These are phyloP conservation scores for Plumapathes pennacea DNA, from an alignment of 92 coral and sea anemone genomes.

Conservation along the genomic window DNA sequence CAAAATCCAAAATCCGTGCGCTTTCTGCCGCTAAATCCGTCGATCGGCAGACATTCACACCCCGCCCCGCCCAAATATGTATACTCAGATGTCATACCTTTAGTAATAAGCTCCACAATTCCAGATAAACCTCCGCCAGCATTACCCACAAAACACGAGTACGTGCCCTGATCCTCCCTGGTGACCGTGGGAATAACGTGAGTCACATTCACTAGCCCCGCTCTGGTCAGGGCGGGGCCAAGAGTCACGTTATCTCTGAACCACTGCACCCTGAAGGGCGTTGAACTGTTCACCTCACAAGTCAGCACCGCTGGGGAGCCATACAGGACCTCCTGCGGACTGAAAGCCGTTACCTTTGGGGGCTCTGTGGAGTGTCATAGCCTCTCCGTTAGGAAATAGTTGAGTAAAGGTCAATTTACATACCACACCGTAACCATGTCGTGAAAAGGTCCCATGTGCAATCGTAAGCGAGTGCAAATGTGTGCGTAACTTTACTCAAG, in stretches of 20 bases:
- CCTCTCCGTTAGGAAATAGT: no score
- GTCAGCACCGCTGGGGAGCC: conserved; percentile 44
- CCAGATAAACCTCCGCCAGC: conserved; percentile 68
- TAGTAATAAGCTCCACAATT: conserved; percentile 38
- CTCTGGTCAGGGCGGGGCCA: conserved; percentile 64
- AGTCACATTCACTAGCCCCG: conserved; percentile 61
- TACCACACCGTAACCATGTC: no score
- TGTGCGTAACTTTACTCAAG: not conserved
- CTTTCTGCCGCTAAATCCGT: no score
- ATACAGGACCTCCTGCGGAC: conserved; percentile 41
- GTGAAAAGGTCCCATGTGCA: no score
- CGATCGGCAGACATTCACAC: no score
- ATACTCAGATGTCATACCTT: conserved; percentile 52
- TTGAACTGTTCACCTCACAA: conserved; percentile 55
- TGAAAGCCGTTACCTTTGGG: conserved; percentile 51
- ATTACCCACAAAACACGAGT: conserved; percentile 76
- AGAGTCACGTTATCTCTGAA: conserved; percentile 39
- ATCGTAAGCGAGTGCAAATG: no score
- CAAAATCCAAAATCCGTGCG: no score
- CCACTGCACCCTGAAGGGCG: conserved; percentile 69
- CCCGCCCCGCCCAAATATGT: no score
- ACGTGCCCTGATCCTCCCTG: conserved; percentile 44
- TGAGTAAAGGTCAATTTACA: no score
- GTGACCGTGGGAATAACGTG: conserved; percentile 45
- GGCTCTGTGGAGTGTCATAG: no score